phyloP scores from a whole-genome alignment of 92 coral and sea anemone genomes.

The Meandrina meandrites region DNA sequence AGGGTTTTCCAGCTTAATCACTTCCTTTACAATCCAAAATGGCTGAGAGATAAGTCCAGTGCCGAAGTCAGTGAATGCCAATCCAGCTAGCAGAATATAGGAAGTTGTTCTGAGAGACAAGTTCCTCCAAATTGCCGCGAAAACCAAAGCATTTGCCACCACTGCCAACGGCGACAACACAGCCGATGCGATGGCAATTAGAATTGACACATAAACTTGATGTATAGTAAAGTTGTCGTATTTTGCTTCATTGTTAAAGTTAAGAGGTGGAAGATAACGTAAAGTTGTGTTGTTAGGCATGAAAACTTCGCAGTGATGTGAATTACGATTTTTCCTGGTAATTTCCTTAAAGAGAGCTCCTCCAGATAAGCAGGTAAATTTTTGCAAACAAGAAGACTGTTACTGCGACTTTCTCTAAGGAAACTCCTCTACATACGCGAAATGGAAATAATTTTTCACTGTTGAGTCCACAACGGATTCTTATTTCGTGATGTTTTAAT shows the following conservation, averaged over 20 bases:
- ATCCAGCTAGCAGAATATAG: constrained; percentile 28
- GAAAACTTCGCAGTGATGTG: neutral
- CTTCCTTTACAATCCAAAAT: neutral
- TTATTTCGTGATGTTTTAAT: too few relatives aligned
- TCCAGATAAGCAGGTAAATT: too few relatives aligned
- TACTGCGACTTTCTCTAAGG: too few relatives aligned
- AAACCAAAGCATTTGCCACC: constrained; percentile 20
- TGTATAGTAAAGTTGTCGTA: neutral
- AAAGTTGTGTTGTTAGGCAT: neutral
- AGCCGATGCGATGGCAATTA: neutral
- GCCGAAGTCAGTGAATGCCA: constrained; percentile 33
- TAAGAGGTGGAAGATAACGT: neutral
- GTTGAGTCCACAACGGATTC: too few relatives aligned
- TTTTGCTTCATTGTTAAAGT: neutral
- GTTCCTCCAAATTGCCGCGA: constrained; percentile 16
- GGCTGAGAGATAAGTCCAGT: constrained; percentile 38
- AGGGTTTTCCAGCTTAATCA: neutral
- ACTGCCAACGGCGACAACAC: constrained; percentile 19
- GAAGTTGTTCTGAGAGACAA: constrained; percentile 42
- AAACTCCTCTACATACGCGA: too few relatives aligned
- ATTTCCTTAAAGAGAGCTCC: too few relatives aligned
- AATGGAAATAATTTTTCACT: too few relatives aligned
- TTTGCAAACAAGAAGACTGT: too few relatives aligned
- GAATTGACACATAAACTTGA: neutral
- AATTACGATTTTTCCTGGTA: too few relatives aligned